Evolutionary conservation across 1,140 invertebrate species (phyloP), one percentile per base, ranked within the genome.

Genomic region (Drosophila parvula): DNA sequence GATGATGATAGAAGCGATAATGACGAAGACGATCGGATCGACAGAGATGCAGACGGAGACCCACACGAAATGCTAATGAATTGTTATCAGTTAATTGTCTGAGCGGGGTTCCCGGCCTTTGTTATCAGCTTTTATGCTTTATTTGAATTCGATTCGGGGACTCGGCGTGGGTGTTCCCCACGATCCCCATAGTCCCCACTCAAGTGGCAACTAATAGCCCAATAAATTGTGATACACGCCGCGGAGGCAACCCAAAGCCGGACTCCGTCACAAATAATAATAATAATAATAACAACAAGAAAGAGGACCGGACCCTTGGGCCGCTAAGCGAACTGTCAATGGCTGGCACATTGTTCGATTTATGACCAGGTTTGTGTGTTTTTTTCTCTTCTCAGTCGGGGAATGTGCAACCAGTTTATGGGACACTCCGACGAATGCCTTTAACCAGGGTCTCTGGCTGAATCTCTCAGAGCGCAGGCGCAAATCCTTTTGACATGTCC

Each of bases 151-250:
- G 65, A 75, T 69, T 70, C 68, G 67, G 57, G 44, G 53, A n/a
- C 32, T 8, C 65, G 7, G 83, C 67, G 82, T 86, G 83, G 82
- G 82, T 82, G 82, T 79, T 58, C 82, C 70, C 56, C 53, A 60
- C 14, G 48, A 40, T 11, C 60, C 59, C 18, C 58, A 40, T 22
- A 40, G 43, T 65, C 60, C 51, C 79, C 73, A 70, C 78, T 85
- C 79, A 82, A 82, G 76, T 79, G 76, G 83, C 82, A 77, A 74
- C 76, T 86, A 86, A 88, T 86, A 79, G 83, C 65, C 83, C 83
- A 83, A 83, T 86, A 88, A 86, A 86, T 77, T 70, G 65, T 74
- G 81, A 62, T 73, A 45, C 51, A 14, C 38, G 16, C 56, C 41
- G 28, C 22, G 18, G 51, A 50, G 73, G 68, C 32, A 71, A 41